phyloP scores from a whole-genome alignment of 2,113 vertebrate species.

The Odocoileus virginianus region DNA sequence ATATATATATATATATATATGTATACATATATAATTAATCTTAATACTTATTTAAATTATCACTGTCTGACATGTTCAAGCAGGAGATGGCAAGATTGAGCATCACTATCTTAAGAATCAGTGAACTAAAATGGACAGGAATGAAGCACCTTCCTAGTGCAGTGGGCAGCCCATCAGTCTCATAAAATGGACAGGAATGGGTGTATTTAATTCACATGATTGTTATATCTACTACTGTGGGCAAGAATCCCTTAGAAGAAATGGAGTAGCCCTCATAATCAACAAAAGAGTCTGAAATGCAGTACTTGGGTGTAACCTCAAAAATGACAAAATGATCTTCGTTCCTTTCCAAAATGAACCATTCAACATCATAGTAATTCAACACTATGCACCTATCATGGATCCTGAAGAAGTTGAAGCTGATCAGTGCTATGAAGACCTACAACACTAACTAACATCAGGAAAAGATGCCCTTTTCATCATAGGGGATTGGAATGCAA shows the following conservation, averaged over 20 bases:
- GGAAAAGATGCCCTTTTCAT: not conserved
- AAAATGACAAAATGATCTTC: not conserved
- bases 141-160: no score
- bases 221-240: rapidly evolving
- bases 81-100: not conserved
- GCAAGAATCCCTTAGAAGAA: not conserved
- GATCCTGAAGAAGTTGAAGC: not conserved
- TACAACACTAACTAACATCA: not conserved
- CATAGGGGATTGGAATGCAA: not conserved
- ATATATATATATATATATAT: not conserved
- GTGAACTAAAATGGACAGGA: no score
- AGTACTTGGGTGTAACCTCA: not conserved
- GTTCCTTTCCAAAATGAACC: not conserved
- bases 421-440: not conserved
- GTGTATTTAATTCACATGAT: not conserved
- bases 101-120: not conserved
- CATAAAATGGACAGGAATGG: not conserved
- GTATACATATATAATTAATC: not conserved
- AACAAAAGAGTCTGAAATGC: not conserved
- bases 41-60: not conserved
- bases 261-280: not conserved
- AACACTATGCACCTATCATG: not conserved
- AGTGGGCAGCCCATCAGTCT: not conserved
- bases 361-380: not conserved
- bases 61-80: not conserved